Percentiles rank a stretch among this genome's conserved stretches.
Evolutionary conservation across 2,888 invertebrate species (phyloP).

Genomic region (Rhingia rostrata): DNA sequence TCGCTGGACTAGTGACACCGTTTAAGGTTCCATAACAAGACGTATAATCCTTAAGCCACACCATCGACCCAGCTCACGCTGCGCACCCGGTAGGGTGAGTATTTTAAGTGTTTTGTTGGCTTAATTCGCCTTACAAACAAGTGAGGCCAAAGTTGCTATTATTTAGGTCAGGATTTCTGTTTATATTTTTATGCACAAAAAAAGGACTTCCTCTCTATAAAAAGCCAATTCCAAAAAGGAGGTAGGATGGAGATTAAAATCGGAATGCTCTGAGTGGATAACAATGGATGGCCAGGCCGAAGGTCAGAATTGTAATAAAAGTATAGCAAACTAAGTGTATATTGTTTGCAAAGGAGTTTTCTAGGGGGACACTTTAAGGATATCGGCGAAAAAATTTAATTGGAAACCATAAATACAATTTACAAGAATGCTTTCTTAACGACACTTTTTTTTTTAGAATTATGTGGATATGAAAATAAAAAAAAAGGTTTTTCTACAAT

Average conservation of each 20-base stretch:
- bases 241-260: slow-evolving; percentile 24
- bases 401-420: slow-evolving; percentile 62
- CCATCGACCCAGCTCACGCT: not conserved
- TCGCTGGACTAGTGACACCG: slow-evolving; percentile 67
- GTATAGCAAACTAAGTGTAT: slow-evolving; percentile 41
- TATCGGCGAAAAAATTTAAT: slow-evolving; percentile 63
- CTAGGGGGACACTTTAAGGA: slow-evolving; percentile 38
- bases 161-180: slow-evolving; percentile 57
- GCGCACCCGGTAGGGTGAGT: not conserved
- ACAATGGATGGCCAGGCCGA: slow-evolving; percentile 21
- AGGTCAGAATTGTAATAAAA: slow-evolving; percentile 60
- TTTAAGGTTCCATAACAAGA: slow-evolving; percentile 64
- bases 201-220: slow-evolving; percentile 35
- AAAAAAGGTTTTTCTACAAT: not conserved
- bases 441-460: slow-evolving; percentile 32
- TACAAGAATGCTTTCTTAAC: slow-evolving; percentile 37
- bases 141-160: slow-evolving; percentile 41
- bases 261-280: slow-evolving; percentile 20
- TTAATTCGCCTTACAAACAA: slow-evolving; percentile 60
- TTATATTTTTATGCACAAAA: not conserved
- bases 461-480: slow-evolving; percentile 22
- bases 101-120: slow-evolving; percentile 55
- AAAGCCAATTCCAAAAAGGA: slow-evolving; percentile 48
- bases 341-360: slow-evolving; percentile 10
- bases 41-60: slow-evolving; percentile 28